Conservation (phyloP, 2,888 invertebrate species). For the Oxyteleia sp. region DNA sequence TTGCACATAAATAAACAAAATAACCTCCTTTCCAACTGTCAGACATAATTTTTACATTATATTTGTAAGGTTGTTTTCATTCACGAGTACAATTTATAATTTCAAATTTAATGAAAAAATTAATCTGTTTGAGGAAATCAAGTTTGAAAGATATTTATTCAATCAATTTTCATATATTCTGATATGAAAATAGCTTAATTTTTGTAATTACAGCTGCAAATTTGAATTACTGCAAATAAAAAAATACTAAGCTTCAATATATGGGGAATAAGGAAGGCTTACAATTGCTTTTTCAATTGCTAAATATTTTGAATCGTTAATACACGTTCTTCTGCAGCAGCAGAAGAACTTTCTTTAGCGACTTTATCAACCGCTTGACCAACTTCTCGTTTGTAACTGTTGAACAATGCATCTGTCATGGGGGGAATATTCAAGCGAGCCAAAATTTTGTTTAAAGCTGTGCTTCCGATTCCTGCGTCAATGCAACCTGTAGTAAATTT, state of each 20-base stretch:
- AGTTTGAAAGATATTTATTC: no score
- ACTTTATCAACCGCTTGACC: slow-evolving; percentile 69
- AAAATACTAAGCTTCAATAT: background rate
- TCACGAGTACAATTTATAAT: no score
- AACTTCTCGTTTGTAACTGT: slow-evolving; percentile 70
- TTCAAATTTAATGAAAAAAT: no score
- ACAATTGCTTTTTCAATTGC: slow-evolving; percentile 67
- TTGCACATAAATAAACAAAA: no score
- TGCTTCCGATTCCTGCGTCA: slow-evolving; percentile 67
- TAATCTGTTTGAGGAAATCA: no score
- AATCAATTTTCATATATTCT: no score
- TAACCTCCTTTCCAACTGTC: no score
- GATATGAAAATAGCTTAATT: no score
- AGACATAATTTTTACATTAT: no score
- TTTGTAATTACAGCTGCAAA: no score
- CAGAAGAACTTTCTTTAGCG: slow-evolving; percentile 71
- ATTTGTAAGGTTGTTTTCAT: no score
- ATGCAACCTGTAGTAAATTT: slow-evolving; percentile 32
- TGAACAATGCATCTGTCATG: slow-evolving; percentile 39
- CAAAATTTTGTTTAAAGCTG: slow-evolving; percentile 72
- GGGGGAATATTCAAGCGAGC: slow-evolving; percentile 69
- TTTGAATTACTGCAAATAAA: background rate
- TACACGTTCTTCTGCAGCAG: slow-evolving; percentile 63
- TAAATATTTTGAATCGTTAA: slow-evolving; percentile 69
- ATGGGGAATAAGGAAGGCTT: slow-evolving; percentile 22